Evolutionary conservation across 2,888 invertebrate genomes (phyloP).

Genomic region (Exocentrus adspersus): DNA sequence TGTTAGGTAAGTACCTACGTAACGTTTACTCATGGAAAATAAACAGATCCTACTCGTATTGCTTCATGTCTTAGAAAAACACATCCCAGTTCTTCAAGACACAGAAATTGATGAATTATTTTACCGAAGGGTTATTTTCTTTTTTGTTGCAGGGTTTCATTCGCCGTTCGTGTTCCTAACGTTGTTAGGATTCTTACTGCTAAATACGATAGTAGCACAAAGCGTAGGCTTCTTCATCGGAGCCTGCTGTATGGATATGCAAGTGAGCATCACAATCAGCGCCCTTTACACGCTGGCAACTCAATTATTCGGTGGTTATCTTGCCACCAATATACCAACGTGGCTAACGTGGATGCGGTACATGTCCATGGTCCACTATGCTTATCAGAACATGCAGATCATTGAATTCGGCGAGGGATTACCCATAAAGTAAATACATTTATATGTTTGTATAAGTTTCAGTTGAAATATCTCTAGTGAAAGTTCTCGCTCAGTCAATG

Average conservation of each 20-base stretch:
- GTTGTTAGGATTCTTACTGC: constrained; percentile 73
- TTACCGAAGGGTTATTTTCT: no score
- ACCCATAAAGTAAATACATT: constrained; percentile 71
- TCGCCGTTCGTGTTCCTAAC: constrained; percentile 74
- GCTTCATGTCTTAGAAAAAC: no score
- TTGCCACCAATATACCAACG: constrained; percentile 77
- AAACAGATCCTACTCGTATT: no score
- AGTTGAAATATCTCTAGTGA: no score
- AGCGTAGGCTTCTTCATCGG: constrained; percentile 84
- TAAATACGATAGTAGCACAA: constrained; percentile 80
- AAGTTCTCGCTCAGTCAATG: no score
- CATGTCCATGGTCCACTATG: constrained; percentile 81
- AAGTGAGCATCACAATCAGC: constrained; percentile 80
- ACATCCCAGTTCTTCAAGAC: no score
- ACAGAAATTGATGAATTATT: no score
- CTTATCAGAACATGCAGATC: constrained; percentile 84
- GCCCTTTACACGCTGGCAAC: constrained; percentile 81
- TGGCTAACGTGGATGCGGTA: constrained; percentile 81
- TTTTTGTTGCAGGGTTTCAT: constrained; percentile 62
- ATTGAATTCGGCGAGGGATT: constrained; percentile 78
- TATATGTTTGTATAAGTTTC: background rate
- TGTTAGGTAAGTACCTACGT: constrained; percentile 69
- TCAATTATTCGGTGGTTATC: constrained; percentile 80
- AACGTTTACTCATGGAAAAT: background rate
- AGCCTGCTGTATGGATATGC: constrained; percentile 79